Conservation (phyloP, 2,113 vertebrate species). For the Circaetus cinerascens region DNA sequence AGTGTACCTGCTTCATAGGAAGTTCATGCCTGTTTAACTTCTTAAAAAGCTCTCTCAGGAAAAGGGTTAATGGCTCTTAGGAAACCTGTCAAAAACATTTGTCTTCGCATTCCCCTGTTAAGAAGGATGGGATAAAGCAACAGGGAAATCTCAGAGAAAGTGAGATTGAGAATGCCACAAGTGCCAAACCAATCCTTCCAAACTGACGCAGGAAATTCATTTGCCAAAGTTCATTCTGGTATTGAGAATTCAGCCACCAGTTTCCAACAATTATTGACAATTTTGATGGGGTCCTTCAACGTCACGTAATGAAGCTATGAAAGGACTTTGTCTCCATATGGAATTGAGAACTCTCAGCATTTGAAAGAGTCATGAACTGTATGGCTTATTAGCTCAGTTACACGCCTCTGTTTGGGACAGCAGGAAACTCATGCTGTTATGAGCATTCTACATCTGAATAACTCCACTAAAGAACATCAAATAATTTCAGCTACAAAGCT, state of each 20-base stretch:
- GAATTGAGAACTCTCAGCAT: constrained; percentile 49
- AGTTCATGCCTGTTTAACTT: background rate
- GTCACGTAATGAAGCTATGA: constrained; percentile 18
- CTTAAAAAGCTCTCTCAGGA: background rate
- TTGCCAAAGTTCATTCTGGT: background rate
- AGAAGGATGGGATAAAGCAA: background rate
- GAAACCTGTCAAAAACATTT: background rate
- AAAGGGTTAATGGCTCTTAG: background rate
- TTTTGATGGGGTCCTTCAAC: background rate
- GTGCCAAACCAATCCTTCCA: background rate
- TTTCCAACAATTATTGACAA: background rate
- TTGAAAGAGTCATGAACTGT: constrained; percentile 37
- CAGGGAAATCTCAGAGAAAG: background rate
- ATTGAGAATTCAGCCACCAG: background rate
- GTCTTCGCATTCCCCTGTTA: background rate
- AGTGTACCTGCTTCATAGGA: background rate
- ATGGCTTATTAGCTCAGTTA: constrained; percentile 37
- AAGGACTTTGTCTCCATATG: background rate
- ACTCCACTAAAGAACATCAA: background rate
- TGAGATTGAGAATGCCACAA: background rate
- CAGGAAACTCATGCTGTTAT: background rate
- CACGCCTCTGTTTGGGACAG: background rate
- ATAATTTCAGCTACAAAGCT: background rate
- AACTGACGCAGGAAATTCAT: background rate
- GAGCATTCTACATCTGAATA: background rate